Evolutionary conservation across 2,113 vertebrate species (phyloP).

Genomic region (Hydrochoerus hydrochaeris): DNA sequence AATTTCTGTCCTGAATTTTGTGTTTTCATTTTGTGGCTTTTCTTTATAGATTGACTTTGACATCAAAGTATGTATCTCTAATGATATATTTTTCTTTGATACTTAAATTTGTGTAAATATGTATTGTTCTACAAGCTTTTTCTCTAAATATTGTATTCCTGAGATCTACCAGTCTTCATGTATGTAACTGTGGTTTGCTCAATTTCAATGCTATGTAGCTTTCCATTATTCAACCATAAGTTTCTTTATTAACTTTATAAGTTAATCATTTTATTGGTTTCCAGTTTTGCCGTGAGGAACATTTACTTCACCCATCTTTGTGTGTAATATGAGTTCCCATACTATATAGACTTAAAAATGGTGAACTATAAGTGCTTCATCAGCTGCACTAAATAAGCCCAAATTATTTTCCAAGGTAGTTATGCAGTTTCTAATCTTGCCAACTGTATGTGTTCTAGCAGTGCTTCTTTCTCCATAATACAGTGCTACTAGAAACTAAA

Average conservation of each 20-base stretch:
- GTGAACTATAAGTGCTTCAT: neutral
- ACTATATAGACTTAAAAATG: neutral
- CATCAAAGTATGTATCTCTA: neutral
- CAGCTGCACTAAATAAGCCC: neutral
- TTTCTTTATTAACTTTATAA: no score
- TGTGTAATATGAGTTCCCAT: neutral
- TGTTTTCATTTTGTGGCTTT: slow-evolving; percentile 42
- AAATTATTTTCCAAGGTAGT: slow-evolving; percentile 32
- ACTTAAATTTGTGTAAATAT: slow-evolving; percentile 37
- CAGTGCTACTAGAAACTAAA: slow-evolving; percentile 10
- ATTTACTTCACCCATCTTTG: neutral
- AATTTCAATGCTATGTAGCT: neutral
- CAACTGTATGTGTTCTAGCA: neutral
- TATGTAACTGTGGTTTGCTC: neutral
- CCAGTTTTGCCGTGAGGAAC: neutral
- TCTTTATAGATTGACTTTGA: slow-evolving; percentile 30
- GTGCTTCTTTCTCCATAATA: neutral
- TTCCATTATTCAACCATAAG: neutral
- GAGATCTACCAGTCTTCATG: neutral
- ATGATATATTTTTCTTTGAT: slow-evolving; percentile 1
- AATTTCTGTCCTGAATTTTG: neutral
- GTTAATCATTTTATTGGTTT: neutral
- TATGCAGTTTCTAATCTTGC: slow-evolving; percentile 1
- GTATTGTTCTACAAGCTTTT: neutral
- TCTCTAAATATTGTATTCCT: neutral